Evolutionary conservation across 2,888 invertebrate species (phyloP), one percentile per base, ranked within the genome.

Genomic region (Metallyticus violacea): DNA sequence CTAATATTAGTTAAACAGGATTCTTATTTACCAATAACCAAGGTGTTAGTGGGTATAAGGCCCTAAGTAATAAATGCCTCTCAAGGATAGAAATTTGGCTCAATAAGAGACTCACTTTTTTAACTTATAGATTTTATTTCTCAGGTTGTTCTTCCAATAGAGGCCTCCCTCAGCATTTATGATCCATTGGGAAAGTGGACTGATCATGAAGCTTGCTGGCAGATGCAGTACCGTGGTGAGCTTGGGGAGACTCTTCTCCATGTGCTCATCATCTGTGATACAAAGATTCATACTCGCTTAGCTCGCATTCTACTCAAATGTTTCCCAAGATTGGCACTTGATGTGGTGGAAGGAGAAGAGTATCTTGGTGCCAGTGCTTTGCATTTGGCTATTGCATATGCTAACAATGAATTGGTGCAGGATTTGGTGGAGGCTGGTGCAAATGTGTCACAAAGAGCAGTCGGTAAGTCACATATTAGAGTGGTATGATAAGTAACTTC

Each of bases 331-430:
- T 92, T 99, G 88, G 96, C 97, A 0, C 93, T 98, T 87, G 99
- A 99, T 92, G 96, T 98, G 3, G 99, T 99, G 86, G 98, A 99
- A 92, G 99, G 99, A 0, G 98, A 99, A 91, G 99, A 99, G 92
- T 99, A 99, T 93, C 94, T 98, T 90, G 99, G 97, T 1, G 98
- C 99, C 15, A 97, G 98, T 91, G 97, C 98, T 0, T 93, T 99
- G 76, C 99, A 99, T 91, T 93, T 99, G 88, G 98, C 99, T 0
- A 99, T 99, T 89, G 99, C 99, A 0, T 98, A 99, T 91, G 97
- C 96, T 91, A 99, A 99, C 91, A 97, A 99, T 90, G 99, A 99
- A 90, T 93, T 99, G 86, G 98, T 99, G 0, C 97, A 97, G 91
- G 96, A 98, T 90, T 93, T 99, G 86, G 96, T 99, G 1, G 97